Conservation (phyloP, 2,797 vertebrate genomes). For the Bradypodion ventrale region DNA sequence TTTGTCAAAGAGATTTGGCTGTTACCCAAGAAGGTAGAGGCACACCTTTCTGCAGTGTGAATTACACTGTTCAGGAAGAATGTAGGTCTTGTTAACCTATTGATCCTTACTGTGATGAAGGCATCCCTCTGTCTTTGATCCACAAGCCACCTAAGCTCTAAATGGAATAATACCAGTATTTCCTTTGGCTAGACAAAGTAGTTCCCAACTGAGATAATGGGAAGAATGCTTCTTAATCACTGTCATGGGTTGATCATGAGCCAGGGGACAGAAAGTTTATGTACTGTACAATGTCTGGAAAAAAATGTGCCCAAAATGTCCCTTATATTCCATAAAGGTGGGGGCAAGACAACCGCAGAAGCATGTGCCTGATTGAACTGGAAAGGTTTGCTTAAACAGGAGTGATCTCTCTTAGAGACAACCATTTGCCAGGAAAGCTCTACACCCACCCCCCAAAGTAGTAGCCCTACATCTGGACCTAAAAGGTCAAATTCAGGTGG, state of each 20-base stretch:
- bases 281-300: background rate
- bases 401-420: no score
- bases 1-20: slow-evolving; percentile 1
- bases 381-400: no score
- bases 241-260: background rate
- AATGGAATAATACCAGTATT: background rate
- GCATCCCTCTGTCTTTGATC: no score
- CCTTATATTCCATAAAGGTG: background rate
- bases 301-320: background rate
- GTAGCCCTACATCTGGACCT: no score
- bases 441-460: no score
- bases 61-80: background rate
- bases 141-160: background rate
- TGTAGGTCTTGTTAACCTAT: background rate
- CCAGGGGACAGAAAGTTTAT: background rate
- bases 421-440: no score
- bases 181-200: background rate
- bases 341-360: no score
- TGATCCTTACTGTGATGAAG: background rate
- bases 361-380: no score
- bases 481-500: no score
- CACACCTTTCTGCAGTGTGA: background rate
- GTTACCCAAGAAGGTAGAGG: background rate
- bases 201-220: background rate
- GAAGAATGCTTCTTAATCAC: background rate